Conservation (phyloP, 1,140 invertebrate genomes). For the Drosophila prosaltans region DNA sequence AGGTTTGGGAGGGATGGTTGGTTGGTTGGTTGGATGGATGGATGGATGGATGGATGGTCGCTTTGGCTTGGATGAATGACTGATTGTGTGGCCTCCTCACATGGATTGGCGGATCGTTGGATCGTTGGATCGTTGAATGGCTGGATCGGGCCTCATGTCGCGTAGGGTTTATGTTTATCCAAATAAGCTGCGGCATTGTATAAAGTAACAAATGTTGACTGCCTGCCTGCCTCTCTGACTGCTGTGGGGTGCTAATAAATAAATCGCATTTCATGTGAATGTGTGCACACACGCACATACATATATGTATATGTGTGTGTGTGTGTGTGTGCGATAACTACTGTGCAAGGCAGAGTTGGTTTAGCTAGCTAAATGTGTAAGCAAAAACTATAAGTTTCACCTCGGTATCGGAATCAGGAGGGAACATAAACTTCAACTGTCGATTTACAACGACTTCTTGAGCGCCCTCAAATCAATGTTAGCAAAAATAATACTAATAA, state of each 20-base stretch:
- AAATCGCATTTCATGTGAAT: conserved; percentile 67
- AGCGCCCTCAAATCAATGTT: conserved; percentile 8
- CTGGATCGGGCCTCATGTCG: conserved; percentile 26
- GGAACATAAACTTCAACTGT: not conserved
- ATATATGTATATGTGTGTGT: not conserved
- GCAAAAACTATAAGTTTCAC: conserved; percentile 21
- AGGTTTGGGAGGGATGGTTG: conserved; percentile 30
- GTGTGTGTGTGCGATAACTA: conserved; percentile 32
- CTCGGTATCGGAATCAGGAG: conserved; percentile 1
- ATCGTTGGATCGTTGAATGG: conserved; percentile 8
- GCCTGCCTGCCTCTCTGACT: conserved; percentile 3
- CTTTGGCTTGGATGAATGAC: conserved; percentile 48
- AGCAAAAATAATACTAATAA: too few species aligned
- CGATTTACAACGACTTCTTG: conserved; percentile 1
- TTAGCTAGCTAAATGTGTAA: conserved; percentile 26
- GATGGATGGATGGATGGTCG: conserved; percentile 32
- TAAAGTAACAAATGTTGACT: conserved; percentile 54
- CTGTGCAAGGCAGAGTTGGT: conserved; percentile 47
- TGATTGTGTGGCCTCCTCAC: conserved; percentile 53
- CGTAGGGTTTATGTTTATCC: conserved; percentile 72
- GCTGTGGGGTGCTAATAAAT: conserved; percentile 76
- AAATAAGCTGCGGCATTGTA: conserved; percentile 72
- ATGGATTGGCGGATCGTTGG: conserved; percentile 31
- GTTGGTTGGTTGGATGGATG: conserved; percentile 50
- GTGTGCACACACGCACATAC: conserved; percentile 9